Evolutionary conservation across 1,140 invertebrate genomes (phyloP).

Genomic region (Chrysopa pallens): DNA sequence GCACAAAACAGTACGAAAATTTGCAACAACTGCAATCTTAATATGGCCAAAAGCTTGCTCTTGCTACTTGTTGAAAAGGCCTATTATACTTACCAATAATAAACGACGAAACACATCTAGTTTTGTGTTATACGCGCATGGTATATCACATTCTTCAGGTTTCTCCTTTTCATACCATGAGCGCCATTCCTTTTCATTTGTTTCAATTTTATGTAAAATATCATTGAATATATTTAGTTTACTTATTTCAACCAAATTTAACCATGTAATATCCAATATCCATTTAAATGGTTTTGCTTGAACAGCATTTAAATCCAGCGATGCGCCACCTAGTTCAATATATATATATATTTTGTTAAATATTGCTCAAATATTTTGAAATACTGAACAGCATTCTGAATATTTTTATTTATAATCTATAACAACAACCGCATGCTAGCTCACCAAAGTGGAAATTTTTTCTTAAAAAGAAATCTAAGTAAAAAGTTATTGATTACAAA

Average conservation of each 20-base stretch:
- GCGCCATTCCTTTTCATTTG: constrained; percentile 79
- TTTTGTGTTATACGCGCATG: constrained; percentile 75
- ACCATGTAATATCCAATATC: constrained; percentile 92
- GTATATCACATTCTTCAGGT: constrained; percentile 81
- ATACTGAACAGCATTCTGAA: too few species aligned
- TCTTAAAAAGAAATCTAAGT: too few species aligned
- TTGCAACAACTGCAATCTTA: too few species aligned
- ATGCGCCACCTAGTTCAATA: constrained; percentile 48
- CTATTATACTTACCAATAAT: constrained; percentile 44
- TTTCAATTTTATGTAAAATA: constrained; percentile 65
- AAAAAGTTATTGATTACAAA: too few species aligned
- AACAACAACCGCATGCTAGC: too few species aligned
- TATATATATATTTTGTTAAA: too few species aligned
- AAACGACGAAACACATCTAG: constrained; percentile 82
- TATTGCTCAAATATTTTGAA: too few species aligned
- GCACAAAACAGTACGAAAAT: too few species aligned
- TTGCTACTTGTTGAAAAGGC: too few species aligned
- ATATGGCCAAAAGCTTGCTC: too few species aligned
- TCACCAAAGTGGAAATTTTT: too few species aligned
- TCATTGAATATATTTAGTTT: constrained; percentile 69
- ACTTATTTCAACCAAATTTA: constrained; percentile 89
- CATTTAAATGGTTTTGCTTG: constrained; percentile 84
- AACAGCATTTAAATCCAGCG: constrained; percentile 83
- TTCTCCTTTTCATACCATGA: constrained; percentile 89
- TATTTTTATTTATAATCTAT: too few species aligned